These are phyloP conservation scores for Scortum barcoo DNA, from an alignment of 2,113 vertebrate species.

Conservation along the genomic window DNA sequence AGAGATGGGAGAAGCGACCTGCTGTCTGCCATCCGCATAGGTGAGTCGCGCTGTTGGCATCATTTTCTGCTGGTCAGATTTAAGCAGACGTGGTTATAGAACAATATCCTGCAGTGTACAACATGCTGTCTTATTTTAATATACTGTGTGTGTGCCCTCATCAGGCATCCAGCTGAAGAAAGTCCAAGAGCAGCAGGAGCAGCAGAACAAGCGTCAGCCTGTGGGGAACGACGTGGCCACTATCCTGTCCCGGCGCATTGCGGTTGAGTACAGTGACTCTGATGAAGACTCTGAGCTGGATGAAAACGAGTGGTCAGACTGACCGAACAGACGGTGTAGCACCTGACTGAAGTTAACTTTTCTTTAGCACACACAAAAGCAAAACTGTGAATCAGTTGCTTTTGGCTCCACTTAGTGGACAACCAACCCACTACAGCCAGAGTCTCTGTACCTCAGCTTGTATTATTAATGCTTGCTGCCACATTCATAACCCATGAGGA, in stretches of 20 bases:
- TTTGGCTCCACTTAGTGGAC: conserved; percentile 50
- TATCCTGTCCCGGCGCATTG: conserved; percentile 94
- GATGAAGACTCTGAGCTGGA: conserved; percentile 96
- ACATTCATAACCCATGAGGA: conserved; percentile 7
- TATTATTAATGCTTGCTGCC: neutral
- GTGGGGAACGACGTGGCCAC: conserved; percentile 96
- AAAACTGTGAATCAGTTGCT: conserved; percentile 1
- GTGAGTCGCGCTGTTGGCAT: conserved; percentile 75
- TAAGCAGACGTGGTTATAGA: neutral
- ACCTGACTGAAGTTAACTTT: neutral
- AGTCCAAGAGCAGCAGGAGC: conserved; percentile 96
- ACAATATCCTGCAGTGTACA: neutral
- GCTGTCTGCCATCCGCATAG: conserved; percentile 94
- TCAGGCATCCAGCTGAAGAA: conserved; percentile 96
- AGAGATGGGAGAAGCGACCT: conserved; percentile 92
- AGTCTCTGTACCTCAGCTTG: neutral
- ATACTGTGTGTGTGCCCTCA: neutral
- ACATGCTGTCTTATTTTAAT: neutral
- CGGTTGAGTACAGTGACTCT: conserved; percentile 95
- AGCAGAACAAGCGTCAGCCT: conserved; percentile 92
- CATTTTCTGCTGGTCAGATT: neutral
- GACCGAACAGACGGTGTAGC: conserved; percentile 30
- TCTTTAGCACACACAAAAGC: neutral
- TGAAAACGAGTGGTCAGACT: conserved; percentile 96
- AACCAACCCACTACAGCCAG: neutral